These are phyloP conservation scores for Catonia carolina DNA, from an alignment of 2,888 invertebrate species.

Conservation along the genomic window DNA sequence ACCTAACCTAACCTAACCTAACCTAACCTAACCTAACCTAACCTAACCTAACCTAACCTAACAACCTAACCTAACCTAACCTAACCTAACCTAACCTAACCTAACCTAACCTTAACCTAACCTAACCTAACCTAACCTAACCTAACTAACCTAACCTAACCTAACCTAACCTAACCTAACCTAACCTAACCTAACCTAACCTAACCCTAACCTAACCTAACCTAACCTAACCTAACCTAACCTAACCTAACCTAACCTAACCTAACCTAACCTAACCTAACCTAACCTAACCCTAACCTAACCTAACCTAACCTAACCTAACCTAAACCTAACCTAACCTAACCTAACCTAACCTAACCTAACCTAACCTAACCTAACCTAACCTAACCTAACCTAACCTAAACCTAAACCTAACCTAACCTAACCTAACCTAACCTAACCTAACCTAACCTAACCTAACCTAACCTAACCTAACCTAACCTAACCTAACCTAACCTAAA, in stretches of 20 bases:
- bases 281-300: conserved; percentile 25
- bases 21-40: conserved; percentile 16
- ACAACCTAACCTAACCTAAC: conserved; percentile 29
- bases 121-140: conserved; percentile 25
- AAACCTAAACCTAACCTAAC: conserved; percentile 26
- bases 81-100: conserved; percentile 29
- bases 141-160: conserved; percentile 23
- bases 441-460: conserved; percentile 21
- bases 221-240: conserved; percentile 13
- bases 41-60: conserved; percentile 20
- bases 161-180: conserved; percentile 19
- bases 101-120: too few relatives aligned
- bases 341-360: conserved; percentile 24
- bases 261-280: conserved; percentile 23
- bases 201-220: too few relatives aligned
- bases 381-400: conserved; percentile 17
- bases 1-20: conserved; percentile 19
- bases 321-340: conserved; percentile 24
- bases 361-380: conserved; percentile 26
- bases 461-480: conserved; percentile 26
- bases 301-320: too few relatives aligned
- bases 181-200: conserved; percentile 27
- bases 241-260: conserved; percentile 10
- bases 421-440: conserved; percentile 26
- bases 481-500: too few relatives aligned